A percentile compares a stretch with the other conserved stretches of the same genome.
Evolutionary conservation across 2,113 vertebrate species (phyloP).

Genomic region (Podilymbus podiceps): DNA sequence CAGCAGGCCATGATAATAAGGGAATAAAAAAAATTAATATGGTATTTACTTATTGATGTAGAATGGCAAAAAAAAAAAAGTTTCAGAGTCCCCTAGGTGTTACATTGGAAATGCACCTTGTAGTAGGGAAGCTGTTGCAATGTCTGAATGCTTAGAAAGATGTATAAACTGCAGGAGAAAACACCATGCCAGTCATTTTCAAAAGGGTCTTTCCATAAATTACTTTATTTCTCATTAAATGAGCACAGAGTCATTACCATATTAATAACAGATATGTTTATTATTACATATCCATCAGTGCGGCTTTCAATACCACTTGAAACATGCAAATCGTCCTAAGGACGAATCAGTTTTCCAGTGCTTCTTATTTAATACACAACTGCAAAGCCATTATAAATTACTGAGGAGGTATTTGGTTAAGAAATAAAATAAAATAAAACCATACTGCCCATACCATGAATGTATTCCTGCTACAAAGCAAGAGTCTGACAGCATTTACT

Average conservation of each 20-base stretch:
- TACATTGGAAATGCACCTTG: background rate
- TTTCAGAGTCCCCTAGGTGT: background rate
- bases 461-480: conserved; percentile 72
- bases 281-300: conserved; percentile 99
- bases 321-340: conserved; percentile 94
- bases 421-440: conserved; percentile 79
- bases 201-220: conserved; percentile 80
- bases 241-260: conserved; percentile 80
- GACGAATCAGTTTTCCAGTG: conserved; percentile 97
- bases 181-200: conserved; percentile 72
- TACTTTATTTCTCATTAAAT: conserved; percentile 84
- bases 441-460: conserved; percentile 77
- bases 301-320: conserved; percentile 92
- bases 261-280: conserved; percentile 99
- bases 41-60: background rate
- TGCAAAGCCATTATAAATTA: conserved; percentile 90
- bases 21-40: background rate
- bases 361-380: conserved; percentile 91
- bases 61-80: background rate
- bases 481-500: conserved; percentile 72
- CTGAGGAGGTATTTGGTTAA: conserved; percentile 93
- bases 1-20: background rate
- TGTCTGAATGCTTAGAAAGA: background rate
- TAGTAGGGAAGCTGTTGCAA: background rate
- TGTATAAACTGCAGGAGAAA: conserved; percentile 59